phyloP scores from a whole-genome alignment of 2,797 vertebrate species.

The Bucorvus abyssinicus region DNA sequence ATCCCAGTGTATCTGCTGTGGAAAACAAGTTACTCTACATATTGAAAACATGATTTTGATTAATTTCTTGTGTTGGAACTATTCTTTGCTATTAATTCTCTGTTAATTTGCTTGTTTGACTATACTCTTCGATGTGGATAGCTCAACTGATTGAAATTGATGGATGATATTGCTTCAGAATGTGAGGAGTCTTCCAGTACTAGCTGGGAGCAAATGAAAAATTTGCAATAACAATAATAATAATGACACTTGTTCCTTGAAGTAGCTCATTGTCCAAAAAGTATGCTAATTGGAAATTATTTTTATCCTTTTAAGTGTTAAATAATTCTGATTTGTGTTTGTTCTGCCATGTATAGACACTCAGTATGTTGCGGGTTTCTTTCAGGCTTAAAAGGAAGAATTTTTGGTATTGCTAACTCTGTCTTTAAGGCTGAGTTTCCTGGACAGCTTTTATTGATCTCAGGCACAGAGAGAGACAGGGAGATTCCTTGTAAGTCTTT shows the following conservation, averaged over 20 bases:
- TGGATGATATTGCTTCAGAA: background rate
- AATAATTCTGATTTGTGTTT: background rate
- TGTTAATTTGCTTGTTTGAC: background rate
- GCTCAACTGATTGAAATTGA: background rate
- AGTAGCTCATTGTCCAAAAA: background rate
- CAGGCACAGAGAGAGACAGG: background rate
- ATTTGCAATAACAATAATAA: background rate
- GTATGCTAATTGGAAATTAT: background rate
- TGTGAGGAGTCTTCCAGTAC: background rate
- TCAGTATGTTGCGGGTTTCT: background rate
- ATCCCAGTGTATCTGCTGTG: background rate
- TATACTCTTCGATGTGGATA: background rate
- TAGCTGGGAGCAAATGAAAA: background rate
- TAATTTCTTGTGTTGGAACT: background rate
- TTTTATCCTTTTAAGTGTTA: background rate
- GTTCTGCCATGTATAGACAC: rapidly evolving
- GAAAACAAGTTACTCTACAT: background rate
- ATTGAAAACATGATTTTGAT: rapidly evolving
- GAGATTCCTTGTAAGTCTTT: background rate
- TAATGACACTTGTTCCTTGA: background rate
- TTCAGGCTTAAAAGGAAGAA: background rate
- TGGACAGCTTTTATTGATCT: background rate
- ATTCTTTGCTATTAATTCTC: background rate
- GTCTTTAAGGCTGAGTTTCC: background rate
- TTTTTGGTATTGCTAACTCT: background rate